Conservation (phyloP, 1,140 invertebrate genomes). For the Ips typographus region DNA sequence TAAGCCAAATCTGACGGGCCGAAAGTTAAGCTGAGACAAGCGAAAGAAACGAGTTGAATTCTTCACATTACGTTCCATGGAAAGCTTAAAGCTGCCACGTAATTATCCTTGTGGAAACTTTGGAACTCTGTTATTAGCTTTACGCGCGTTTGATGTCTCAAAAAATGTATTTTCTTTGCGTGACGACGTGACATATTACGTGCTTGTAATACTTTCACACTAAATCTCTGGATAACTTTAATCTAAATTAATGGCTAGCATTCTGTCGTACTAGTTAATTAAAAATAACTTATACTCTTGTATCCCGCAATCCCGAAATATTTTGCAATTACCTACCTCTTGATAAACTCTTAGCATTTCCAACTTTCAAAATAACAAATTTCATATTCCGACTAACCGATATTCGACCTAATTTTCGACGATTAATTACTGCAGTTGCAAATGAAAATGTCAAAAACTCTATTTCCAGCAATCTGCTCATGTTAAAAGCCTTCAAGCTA, state of each 20-base stretch:
- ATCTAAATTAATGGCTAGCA: background rate
- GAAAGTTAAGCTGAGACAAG: conserved; percentile 20
- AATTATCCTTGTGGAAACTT: conserved; percentile 15
- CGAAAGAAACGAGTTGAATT: conserved; percentile 20
- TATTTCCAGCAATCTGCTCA: too few species aligned
- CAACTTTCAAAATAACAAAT: too few species aligned
- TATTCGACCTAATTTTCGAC: too few species aligned
- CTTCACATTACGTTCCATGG: conserved; percentile 9
- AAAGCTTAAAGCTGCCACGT: conserved; percentile 16
- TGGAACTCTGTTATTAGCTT: conserved; percentile 13
- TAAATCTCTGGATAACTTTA: background rate
- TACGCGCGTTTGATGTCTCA: background rate
- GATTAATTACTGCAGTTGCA: too few species aligned
- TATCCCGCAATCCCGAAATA: too few species aligned
- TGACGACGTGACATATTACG: conserved; percentile 3
- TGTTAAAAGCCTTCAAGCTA: too few species aligned
- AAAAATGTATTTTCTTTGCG: conserved; percentile 2
- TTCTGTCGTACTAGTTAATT: too few species aligned
- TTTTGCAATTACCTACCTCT: too few species aligned
- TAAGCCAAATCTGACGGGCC: conserved; percentile 9
- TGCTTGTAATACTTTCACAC: conserved; percentile 6
- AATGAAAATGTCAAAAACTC: too few species aligned
- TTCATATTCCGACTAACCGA: too few species aligned
- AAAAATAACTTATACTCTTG: too few species aligned
- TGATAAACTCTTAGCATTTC: too few species aligned